Evolutionary conservation across 2,113 vertebrate genomes (phyloP).

Genomic region (Clarias gariepinus): DNA sequence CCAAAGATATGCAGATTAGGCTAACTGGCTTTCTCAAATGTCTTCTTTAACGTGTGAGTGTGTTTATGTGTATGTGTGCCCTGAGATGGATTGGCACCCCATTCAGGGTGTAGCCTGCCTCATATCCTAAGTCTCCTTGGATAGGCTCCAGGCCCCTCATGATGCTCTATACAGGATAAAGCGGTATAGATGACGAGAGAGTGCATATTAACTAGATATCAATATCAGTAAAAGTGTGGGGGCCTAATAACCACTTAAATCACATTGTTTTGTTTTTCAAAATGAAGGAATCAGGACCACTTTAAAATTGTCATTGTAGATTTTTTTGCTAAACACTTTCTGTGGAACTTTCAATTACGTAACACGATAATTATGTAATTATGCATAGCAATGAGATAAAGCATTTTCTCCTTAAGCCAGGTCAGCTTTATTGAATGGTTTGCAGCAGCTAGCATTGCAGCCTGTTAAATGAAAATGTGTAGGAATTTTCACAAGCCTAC

Average conservation of each 20-base stretch:
- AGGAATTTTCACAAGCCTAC: neutral
- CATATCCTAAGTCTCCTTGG: too few species aligned
- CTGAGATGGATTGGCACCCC: too few species aligned
- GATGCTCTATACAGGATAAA: too few species aligned
- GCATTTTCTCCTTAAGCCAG: neutral
- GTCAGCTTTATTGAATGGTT: neutral
- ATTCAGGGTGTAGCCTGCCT: too few species aligned
- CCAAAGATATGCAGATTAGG: too few species aligned
- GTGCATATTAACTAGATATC: too few species aligned
- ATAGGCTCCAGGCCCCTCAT: too few species aligned
- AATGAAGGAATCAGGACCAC: neutral
- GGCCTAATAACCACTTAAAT: neutral
- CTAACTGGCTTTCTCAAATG: too few species aligned
- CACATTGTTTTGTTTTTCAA: neutral
- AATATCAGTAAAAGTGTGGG: too few species aligned
- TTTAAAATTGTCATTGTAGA: neutral
- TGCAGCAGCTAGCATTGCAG: neutral
- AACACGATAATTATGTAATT: neutral
- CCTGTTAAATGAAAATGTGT: neutral
- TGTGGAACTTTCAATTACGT: neutral
- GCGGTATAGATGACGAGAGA: too few species aligned
- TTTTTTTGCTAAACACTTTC: neutral
- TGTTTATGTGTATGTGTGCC: too few species aligned
- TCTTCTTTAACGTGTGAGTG: too few species aligned
- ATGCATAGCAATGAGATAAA: neutral